Conservation (phyloP, 2,113 vertebrate genomes). For the Charina bottae region DNA sequence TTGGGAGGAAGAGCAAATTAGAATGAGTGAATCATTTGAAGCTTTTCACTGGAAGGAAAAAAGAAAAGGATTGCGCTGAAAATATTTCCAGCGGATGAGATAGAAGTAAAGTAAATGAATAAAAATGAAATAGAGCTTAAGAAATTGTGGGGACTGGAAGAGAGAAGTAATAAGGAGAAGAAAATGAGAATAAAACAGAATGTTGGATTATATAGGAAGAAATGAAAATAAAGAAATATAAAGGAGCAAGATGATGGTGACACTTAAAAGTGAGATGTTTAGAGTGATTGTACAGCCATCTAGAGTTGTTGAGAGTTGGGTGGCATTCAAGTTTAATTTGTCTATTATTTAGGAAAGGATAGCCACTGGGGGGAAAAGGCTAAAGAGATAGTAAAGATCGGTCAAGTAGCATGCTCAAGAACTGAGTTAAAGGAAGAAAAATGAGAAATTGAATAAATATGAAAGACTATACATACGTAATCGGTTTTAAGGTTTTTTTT, state of each 20-base stretch:
- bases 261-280: background rate
- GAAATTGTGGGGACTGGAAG: background rate
- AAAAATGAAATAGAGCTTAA: background rate
- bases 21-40: background rate
- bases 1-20: background rate
- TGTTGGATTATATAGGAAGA: background rate
- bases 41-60: background rate
- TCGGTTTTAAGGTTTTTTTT: background rate
- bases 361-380: background rate
- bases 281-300: background rate
- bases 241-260: background rate
- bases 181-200: background rate
- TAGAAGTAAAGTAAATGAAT: background rate
- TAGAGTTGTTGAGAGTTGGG: too few relatives aligned
- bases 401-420: background rate
- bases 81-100: background rate
- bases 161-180: background rate
- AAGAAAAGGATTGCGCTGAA: background rate
- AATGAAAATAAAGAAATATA: background rate
- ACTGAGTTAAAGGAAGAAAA: background rate
- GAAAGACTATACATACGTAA: background rate
- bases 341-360: background rate
- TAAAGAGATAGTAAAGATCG: background rate
- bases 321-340: too few relatives aligned
- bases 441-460: background rate